Conservation (phyloP, 35 echinoderm and acorn worm genomes). For the Nesometra sesokonis region DNA sequence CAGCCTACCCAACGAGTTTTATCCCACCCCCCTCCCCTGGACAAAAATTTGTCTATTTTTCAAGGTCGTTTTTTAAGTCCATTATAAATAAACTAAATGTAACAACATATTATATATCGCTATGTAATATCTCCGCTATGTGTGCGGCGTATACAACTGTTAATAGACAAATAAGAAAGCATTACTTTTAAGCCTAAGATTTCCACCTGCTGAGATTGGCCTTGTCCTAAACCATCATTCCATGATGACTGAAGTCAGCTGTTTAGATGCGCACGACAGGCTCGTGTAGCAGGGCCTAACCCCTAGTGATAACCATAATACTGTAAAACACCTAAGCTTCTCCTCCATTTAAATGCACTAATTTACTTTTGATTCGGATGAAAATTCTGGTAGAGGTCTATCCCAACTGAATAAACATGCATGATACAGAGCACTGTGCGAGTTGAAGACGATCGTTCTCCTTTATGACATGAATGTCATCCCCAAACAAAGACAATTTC, state of each 20-base stretch:
- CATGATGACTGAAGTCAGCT: not conserved
- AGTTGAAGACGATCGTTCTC: not conserved
- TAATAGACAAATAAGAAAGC: not conserved
- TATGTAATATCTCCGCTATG: not conserved
- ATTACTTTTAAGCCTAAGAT: not conserved
- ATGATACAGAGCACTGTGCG: not conserved
- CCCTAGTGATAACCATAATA: not conserved
- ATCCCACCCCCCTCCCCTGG: too few species aligned
- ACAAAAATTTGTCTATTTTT: not conserved
- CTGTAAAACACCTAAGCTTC: not conserved
- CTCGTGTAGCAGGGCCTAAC: not conserved
- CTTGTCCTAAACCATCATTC: not conserved
- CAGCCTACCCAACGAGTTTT: too few species aligned
- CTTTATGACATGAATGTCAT: not conserved
- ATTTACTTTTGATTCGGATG: not conserved
- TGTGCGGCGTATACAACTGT: not conserved
- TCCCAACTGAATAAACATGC: not conserved
- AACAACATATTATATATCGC: not conserved
- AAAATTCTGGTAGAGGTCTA: not conserved
- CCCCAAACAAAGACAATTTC: not conserved
- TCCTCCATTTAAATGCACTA: not conserved
- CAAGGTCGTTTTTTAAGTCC: not conserved
- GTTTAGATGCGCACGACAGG: not conserved
- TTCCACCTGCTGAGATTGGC: not conserved
- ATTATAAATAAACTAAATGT: not conserved